A percentile compares a stretch with the other conserved stretches of the same genome.
phyloP scores from a whole-genome alignment of 2,888 invertebrate species.

The Caenorhabditis sulstoni region DNA sequence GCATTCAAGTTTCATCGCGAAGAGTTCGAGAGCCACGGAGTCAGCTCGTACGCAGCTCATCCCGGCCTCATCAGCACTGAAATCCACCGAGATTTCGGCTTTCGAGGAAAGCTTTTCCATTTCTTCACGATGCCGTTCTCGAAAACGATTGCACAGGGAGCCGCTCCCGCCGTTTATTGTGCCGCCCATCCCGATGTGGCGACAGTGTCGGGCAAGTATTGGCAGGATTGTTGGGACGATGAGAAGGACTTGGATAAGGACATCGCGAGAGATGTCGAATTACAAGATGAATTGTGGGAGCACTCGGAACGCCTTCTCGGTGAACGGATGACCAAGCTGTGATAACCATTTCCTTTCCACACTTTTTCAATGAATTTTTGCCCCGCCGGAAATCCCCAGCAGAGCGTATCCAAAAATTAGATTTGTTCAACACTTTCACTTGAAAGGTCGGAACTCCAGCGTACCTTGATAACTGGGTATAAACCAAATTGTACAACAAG shows the following conservation, averaged over 20 bases:
- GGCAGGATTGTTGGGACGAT: slow-evolving; percentile 90
- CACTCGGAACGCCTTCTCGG: slow-evolving; percentile 64
- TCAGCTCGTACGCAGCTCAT: slow-evolving; percentile 87
- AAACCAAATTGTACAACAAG: background rate
- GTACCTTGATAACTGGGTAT: slow-evolving; percentile 13
- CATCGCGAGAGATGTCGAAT: slow-evolving; percentile 84
- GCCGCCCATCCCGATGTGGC: slow-evolving; percentile 90
- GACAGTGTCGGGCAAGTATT: slow-evolving; percentile 86
- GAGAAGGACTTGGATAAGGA: slow-evolving; percentile 64
- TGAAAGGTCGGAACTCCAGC: slow-evolving; percentile 9
- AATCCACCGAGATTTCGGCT: slow-evolving; percentile 4
- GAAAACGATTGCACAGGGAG: slow-evolving; percentile 94
- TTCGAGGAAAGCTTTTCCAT: slow-evolving; percentile 47
- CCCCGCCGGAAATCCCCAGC: slow-evolving; percentile 3
- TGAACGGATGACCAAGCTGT: slow-evolving; percentile 11
- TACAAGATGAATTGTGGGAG: slow-evolving; percentile 72
- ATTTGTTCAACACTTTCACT: slow-evolving; percentile 1
- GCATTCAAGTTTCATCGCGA: slow-evolving; percentile 73
- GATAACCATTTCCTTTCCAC: too few species aligned
- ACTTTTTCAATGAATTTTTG: background rate
- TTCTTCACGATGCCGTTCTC: slow-evolving; percentile 90
- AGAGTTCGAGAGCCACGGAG: slow-evolving; percentile 60
- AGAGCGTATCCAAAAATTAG: background rate
- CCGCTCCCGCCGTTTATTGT: slow-evolving; percentile 91
- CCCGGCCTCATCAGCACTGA: slow-evolving; percentile 82